Evolutionary conservation across 2,797 vertebrate genomes (phyloP), one percentile per base, ranked within the genome.

Genomic region (Amniataba percoides): DNA sequence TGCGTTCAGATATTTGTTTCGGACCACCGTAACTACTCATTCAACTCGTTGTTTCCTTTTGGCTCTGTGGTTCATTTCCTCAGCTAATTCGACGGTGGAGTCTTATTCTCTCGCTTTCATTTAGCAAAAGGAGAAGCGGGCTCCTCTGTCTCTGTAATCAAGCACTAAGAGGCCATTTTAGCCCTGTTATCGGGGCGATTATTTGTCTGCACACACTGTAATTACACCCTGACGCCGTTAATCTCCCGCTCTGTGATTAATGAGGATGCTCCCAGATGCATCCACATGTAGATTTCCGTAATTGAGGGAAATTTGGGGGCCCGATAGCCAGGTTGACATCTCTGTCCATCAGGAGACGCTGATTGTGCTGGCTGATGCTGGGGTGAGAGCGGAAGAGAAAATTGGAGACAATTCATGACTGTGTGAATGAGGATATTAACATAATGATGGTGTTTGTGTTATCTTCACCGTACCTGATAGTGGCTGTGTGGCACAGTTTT

Each of bases 121-220:
- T 79, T 45, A 74, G 36, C 45, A 18, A 70, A 49, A 39, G 18
- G 46, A 23, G 65, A 56, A 83, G 64, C 15, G 45, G 53, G 27
- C 61, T 42, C 21, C 56, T 21, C 55, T 16, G 75, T 21, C 19
- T 46, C 77, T 77, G 53, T 82, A 89, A 88, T 87, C 69, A 87
- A 75, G 55, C 39, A 16, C 65, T 61, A 68, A 80, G 53, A 85
- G 84, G 74, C 77, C 67, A 62, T 90, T 90, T 85, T 67, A 72
- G 69, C 77, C 49, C 56, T 14, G 49, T 84, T 87, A 89, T 92
- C 72, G 73, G 73, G 87, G 77, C 85, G 74, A 89, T 90, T 90
- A 85, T 91, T 92, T 89, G 86, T 87, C 75, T 77, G 82, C 86
- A 70, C 83, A 82, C 74, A 65, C 71, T 86, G 83, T 91, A 93